Evolutionary conservation across 1,140 invertebrate species (phyloP).

Genomic region (Drosophila lacertosa): DNA sequence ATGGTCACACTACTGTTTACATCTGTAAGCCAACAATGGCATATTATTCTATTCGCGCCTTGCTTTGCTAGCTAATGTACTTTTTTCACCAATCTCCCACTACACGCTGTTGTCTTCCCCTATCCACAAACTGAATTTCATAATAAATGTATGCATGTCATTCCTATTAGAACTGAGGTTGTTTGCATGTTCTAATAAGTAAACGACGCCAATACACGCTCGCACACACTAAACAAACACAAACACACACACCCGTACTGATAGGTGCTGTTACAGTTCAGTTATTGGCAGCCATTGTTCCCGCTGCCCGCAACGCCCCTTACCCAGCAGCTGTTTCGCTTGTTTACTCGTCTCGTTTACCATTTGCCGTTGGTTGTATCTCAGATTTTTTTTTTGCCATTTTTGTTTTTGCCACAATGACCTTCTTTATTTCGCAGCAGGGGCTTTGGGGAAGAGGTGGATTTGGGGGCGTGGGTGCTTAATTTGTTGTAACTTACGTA

Average conservation of each 20-base stretch:
- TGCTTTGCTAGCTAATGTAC: slow-evolving; percentile 16
- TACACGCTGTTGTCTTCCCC: background rate
- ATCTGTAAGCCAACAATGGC: no score
- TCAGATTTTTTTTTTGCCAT: slow-evolving; percentile 43
- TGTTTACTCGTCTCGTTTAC: slow-evolving; percentile 63
- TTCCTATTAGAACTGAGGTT: slow-evolving; percentile 68
- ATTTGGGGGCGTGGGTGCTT: slow-evolving; percentile 1
- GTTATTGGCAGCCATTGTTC: slow-evolving; percentile 44
- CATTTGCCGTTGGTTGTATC: slow-evolving; percentile 62
- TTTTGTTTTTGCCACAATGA: slow-evolving; percentile 57
- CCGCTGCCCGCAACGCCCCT: slow-evolving; percentile 6
- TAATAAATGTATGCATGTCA: slow-evolving; percentile 68
- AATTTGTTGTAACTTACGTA: slow-evolving; percentile 76
- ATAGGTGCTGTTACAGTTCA: slow-evolving; percentile 52
- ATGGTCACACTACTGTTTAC: background rate
- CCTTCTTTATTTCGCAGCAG: slow-evolving; percentile 61
- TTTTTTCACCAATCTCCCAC: background rate
- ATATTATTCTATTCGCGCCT: background rate
- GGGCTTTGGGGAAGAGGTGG: slow-evolving; percentile 45
- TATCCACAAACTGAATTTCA: slow-evolving; percentile 51
- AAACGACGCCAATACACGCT: slow-evolving; percentile 60
- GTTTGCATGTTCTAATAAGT: slow-evolving; percentile 78
- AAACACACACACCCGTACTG: slow-evolving; percentile 19
- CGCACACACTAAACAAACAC: slow-evolving; percentile 22
- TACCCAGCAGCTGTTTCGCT: slow-evolving; percentile 61